Percentiles rank a stretch among this genome's conserved stretches.
phyloP scores from a whole-genome alignment of 2,888 invertebrate species.

The Criorhina ranunculi region DNA sequence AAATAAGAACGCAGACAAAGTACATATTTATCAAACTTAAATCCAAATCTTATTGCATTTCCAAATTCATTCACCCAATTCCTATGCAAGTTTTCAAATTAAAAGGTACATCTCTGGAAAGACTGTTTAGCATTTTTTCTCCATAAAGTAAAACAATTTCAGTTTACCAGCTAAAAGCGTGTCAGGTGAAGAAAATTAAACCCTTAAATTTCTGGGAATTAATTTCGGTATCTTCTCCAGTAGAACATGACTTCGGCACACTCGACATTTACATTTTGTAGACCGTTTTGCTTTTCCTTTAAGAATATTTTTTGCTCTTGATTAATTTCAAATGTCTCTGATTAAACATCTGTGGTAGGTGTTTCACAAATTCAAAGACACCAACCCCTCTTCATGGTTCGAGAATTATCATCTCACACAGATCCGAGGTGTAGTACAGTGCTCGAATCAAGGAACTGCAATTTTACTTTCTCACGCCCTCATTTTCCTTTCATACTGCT shows the following conservation, averaged over 20 bases:
- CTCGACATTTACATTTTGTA: slow-evolving; percentile 1
- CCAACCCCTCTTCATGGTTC: slow-evolving; percentile 1
- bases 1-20: too few relatives aligned
- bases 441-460: slow-evolving; percentile 20
- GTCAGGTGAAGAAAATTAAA: background rate
- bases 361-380: slow-evolving; percentile 49
- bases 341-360: slow-evolving; percentile 67
- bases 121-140: background rate
- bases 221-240: slow-evolving; percentile 19
- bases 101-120: background rate
- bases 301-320: slow-evolving; percentile 28
- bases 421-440: background rate
- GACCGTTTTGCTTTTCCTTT: slow-evolving; percentile 11
- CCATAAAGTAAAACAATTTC: background rate
- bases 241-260: slow-evolving; percentile 29
- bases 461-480: slow-evolving; percentile 49
- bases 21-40: too few relatives aligned
- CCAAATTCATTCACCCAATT: background rate
- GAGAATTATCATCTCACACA: slow-evolving; percentile 53
- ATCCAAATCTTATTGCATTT: too few relatives aligned
- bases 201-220: background rate
- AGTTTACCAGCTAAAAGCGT: background rate
- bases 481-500: slow-evolving; percentile 37
- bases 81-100: background rate
- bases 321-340: slow-evolving; percentile 63